phyloP scores from a whole-genome alignment of 2,888 invertebrate species.

The Luperina nickerlii region DNA sequence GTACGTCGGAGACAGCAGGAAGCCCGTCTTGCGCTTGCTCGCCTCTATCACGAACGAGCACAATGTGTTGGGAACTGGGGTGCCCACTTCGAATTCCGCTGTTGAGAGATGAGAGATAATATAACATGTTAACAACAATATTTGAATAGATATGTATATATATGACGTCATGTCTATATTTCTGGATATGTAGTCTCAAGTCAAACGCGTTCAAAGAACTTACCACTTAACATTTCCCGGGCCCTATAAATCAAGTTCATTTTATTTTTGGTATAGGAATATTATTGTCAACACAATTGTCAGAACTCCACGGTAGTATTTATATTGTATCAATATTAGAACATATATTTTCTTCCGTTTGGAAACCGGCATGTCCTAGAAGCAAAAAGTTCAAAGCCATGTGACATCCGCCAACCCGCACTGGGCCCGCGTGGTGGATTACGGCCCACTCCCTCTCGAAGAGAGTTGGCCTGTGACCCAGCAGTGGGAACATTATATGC shows the following conservation, averaged over 20 bases:
- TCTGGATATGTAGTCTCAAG: neutral
- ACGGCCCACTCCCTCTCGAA: neutral
- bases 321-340: neutral
- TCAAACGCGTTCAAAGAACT: neutral
- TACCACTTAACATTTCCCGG: neutral
- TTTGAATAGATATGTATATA: neutral
- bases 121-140: neutral
- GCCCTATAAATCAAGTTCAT: neutral
- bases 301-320: too few species aligned
- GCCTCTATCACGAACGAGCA: conserved; percentile 97
- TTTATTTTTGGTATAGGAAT: neutral
- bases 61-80: conserved; percentile 95
- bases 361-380: neutral
- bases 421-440: neutral
- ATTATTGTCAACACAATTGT: neutral
- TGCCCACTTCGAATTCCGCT: conserved; percentile 98
- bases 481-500: neutral
- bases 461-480: neutral
- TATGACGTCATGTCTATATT: neutral
- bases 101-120: conserved; percentile 53
- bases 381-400: too few species aligned
- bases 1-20: conserved; percentile 98
- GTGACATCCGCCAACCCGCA: neutral
- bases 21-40: conserved; percentile 94
- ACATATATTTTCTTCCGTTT: neutral